Percentiles rank a stretch among this genome's conserved stretches.
phyloP scores from a whole-genome alignment of 2,113 vertebrate genomes.

The Centrocercus urophasianus region DNA sequence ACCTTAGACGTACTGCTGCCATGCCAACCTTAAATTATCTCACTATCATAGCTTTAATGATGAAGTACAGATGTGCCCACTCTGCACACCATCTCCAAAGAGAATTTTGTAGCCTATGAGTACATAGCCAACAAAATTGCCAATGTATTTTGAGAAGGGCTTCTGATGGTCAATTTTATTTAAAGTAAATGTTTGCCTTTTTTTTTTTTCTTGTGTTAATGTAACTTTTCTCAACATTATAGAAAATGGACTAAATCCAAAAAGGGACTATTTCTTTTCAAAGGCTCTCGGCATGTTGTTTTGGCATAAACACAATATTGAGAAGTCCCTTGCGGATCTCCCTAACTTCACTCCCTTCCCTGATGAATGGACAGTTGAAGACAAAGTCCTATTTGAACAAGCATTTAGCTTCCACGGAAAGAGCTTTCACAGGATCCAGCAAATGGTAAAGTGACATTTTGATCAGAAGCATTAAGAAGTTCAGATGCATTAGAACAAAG shows the following conservation, averaged over 20 bases:
- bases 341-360: constrained; percentile 99
- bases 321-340: constrained; percentile 96
- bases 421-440: constrained; percentile 99
- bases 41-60: neutral
- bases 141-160: neutral
- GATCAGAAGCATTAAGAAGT: neutral
- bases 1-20: constrained; percentile 52
- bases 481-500: neutral
- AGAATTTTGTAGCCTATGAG: neutral
- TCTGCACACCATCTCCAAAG: constrained; percentile 1
- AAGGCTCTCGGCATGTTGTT: constrained; percentile 98
- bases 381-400: constrained; percentile 98
- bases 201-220: neutral
- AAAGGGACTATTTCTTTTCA: constrained; percentile 69
- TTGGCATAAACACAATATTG: constrained; percentile 99
- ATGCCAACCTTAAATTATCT: constrained; percentile 28
- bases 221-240: constrained; percentile 30
- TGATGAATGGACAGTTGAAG: constrained; percentile 98
- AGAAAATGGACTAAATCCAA: constrained; percentile 66
- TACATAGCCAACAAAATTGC: neutral
- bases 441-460: constrained; percentile 87
- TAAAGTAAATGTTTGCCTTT: neutral
- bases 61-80: constrained; percentile 16
- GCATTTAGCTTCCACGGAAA: constrained; percentile 99
- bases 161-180: constrained; percentile 23